Conservation (phyloP, 2,888 invertebrate species). For the Sphaerophoria rueppellii region DNA sequence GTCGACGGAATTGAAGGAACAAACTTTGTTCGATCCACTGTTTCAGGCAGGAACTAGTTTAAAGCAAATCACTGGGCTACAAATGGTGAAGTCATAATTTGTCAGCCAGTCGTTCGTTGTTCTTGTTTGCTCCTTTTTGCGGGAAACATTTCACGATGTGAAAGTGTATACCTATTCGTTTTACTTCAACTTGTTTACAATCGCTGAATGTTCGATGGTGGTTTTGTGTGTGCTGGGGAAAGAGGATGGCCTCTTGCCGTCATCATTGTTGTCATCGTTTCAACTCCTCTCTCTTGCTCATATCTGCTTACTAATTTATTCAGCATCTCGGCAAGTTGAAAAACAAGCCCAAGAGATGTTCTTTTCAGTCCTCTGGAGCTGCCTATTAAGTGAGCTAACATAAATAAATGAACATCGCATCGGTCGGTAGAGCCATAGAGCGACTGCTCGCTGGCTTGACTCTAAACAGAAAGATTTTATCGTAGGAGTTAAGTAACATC, state of each 20-base stretch:
- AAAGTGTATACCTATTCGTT: too few species aligned
- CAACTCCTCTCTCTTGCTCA: not conserved
- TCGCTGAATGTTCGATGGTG: not conserved
- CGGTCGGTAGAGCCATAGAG: not conserved
- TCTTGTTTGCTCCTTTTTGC: not conserved
- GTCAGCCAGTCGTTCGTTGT: conserved; percentile 35
- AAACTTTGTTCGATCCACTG: conserved; percentile 7
- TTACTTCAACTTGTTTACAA: too few species aligned
- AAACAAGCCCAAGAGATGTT: conserved; percentile 62
- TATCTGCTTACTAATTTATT: conserved; percentile 53
- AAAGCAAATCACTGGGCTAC: conserved; percentile 23
- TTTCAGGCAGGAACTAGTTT: conserved; percentile 19
- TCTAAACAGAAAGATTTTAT: conserved; percentile 36
- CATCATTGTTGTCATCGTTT: conserved; percentile 39
- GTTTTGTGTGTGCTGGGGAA: not conserved
- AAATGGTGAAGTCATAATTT: conserved; percentile 40
- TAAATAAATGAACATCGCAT: conserved; percentile 57
- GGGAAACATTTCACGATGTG: too few species aligned
- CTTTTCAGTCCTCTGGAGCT: conserved; percentile 34
- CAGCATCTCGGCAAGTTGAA: conserved; percentile 52
- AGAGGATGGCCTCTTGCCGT: conserved; percentile 3
- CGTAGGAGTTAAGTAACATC: not conserved
- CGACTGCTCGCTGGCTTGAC: conserved; percentile 4
- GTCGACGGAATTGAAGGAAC: not conserved
- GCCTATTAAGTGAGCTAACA: conserved; percentile 62